These are phyloP conservation scores for Apocheima hispidaria DNA, from an alignment of 2,888 invertebrate species.

Conservation along the genomic window DNA sequence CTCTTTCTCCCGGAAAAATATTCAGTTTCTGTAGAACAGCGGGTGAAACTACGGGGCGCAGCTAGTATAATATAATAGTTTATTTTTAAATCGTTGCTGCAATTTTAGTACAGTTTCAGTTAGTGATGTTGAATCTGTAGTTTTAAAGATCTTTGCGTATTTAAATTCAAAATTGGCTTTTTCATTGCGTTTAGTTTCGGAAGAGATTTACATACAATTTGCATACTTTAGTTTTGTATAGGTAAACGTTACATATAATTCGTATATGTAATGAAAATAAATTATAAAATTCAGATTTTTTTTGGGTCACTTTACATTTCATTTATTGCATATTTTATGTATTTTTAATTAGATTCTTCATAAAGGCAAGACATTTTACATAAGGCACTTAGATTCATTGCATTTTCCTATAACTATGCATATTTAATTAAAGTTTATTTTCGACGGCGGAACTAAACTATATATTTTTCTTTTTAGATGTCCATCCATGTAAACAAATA, in stretches of 20 bases:
- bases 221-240: too few relatives aligned
- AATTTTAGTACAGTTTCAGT: too few relatives aligned
- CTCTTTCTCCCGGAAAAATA: too few relatives aligned
- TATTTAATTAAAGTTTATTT: background rate
- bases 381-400: slow-evolving; percentile 64
- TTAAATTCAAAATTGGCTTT: background rate
- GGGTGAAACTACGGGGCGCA: too few relatives aligned
- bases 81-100: too few relatives aligned
- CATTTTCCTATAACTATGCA: slow-evolving; percentile 33
- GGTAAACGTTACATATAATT: background rate
- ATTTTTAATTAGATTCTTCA: slow-evolving; percentile 30
- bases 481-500: too few relatives aligned
- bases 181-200: background rate
- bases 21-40: too few relatives aligned
- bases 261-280: slow-evolving; percentile 1
- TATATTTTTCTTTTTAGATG: too few relatives aligned
- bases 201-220: background rate
- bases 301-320: slow-evolving; percentile 40
- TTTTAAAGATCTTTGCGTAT: too few relatives aligned
- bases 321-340: slow-evolving; percentile 48
- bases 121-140: too few relatives aligned
- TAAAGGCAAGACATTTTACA: slow-evolving; percentile 71
- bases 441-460: background rate
- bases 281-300: slow-evolving; percentile 29
- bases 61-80: too few relatives aligned